Percentiles rank a stretch among this genome's conserved stretches.
These are phyloP conservation scores for Diuraphis noxia DNA, from an alignment of 1,140 invertebrate genomes.

Conservation along the genomic window DNA sequence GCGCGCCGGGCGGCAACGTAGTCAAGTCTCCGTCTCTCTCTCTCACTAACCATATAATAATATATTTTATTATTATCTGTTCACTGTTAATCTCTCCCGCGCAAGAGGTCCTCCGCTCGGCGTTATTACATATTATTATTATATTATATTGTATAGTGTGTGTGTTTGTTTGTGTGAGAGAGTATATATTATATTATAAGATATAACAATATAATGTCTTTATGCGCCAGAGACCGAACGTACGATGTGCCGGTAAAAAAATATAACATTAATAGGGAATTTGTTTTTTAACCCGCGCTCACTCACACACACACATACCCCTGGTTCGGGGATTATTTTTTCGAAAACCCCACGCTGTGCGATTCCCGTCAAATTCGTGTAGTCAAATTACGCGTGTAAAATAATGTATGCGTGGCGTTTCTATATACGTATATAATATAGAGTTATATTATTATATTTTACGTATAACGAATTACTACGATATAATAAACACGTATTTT, in stretches of 20 bases:
- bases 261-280: constrained; percentile 4
- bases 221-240: not conserved
- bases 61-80: not conserved
- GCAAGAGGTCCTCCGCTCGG: not conserved
- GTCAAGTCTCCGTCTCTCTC: constrained; percentile 1
- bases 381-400: not conserved
- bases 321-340: not conserved
- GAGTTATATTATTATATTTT: not conserved
- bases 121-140: constrained; percentile 15
- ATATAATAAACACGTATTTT: not conserved
- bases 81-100: not conserved
- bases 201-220: constrained; percentile 37
- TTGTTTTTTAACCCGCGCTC: not conserved
- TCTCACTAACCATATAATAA: not conserved
- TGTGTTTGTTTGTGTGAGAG: too few relatives aligned
- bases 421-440: too few relatives aligned
- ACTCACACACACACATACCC: not conserved
- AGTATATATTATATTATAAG: not conserved
- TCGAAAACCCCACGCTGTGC: constrained; percentile 38
- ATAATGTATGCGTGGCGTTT: constrained; percentile 9
- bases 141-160: not conserved
- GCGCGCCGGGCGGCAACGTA: constrained; percentile 31
- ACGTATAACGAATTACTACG: not conserved
- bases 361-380: not conserved
- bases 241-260: not conserved